Percentiles rank a stretch among this genome's conserved stretches.
phyloP scores from a whole-genome alignment of 2,797 vertebrate species.

The Danio aesculapii region DNA sequence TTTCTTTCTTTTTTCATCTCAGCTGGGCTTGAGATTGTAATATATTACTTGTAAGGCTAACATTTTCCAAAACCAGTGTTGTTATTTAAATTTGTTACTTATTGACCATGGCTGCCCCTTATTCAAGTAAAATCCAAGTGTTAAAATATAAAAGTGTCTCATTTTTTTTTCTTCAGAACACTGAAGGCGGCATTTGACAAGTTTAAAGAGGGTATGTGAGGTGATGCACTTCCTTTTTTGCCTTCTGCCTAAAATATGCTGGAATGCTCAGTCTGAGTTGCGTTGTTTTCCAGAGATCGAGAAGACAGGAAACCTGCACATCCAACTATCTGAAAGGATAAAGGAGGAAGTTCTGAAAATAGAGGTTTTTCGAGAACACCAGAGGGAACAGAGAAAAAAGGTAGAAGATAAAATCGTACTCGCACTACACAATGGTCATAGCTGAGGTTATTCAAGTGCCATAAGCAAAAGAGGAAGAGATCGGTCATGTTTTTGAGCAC shows the following conservation, averaged over 20 bases:
- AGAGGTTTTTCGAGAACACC: conserved; percentile 91
- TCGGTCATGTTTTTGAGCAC: not conserved
- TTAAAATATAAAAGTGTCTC: no score
- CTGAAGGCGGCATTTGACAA: conserved; percentile 88
- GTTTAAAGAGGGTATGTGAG: conserved; percentile 89
- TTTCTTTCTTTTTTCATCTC: no score
- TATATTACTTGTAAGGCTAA: not conserved
- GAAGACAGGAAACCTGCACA: conserved; percentile 88
- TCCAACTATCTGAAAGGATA: conserved; percentile 86
- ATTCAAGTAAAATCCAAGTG: no score
- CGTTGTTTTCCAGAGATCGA: conserved; percentile 85
- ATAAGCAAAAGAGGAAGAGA: conserved; percentile 1
- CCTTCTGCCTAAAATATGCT: not conserved
- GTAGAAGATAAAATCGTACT: conserved; percentile 65
- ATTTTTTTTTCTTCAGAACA: conserved; percentile 76
- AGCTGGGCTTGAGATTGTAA: not conserved
- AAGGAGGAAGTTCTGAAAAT: conserved; percentile 89
- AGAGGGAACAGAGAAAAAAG: conserved; percentile 95
- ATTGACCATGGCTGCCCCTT: no score
- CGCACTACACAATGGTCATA: not conserved
- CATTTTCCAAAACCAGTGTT: no score
- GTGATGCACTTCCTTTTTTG: not conserved
- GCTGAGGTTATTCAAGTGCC: not conserved
- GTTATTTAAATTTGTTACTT: no score
- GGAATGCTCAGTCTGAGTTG: conserved; percentile 2